phyloP scores from a whole-genome alignment of 2,797 vertebrate genomes.

The Myotis daubentonii region DNA sequence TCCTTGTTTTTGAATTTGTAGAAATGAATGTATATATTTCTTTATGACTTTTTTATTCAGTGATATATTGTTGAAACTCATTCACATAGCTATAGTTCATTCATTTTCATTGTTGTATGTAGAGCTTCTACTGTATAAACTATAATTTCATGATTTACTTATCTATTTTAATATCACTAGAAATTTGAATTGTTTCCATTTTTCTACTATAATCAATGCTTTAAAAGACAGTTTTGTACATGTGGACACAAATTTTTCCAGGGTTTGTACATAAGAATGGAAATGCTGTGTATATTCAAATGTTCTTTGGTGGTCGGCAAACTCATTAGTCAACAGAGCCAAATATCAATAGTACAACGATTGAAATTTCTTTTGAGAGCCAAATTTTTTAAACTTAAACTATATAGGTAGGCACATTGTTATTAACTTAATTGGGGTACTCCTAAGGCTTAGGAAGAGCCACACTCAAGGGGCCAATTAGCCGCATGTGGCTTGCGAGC shows the following conservation, averaged over 20 bases:
- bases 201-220: not conserved
- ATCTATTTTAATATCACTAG: constrained; percentile 19
- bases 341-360: too few relatives aligned
- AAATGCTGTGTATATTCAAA: not conserved
- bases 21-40: not conserved
- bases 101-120: not conserved
- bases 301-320: not conserved
- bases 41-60: not conserved
- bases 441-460: too few relatives aligned
- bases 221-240: not conserved
- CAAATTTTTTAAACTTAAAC: too few relatives aligned
- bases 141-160: not conserved
- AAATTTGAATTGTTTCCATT: not conserved
- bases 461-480: too few relatives aligned
- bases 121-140: not conserved
- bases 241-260: not conserved
- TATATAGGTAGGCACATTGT: too few relatives aligned
- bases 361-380: too few relatives aligned
- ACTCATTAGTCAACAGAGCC: too few relatives aligned
- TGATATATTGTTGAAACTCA: not conserved
- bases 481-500: too few relatives aligned
- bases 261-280: not conserved
- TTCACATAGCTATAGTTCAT: not conserved
- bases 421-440: too few relatives aligned
- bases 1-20: constrained; percentile 12